phyloP scores from a whole-genome alignment of 2,113 vertebrate genomes.

The Ameiurus melas region DNA sequence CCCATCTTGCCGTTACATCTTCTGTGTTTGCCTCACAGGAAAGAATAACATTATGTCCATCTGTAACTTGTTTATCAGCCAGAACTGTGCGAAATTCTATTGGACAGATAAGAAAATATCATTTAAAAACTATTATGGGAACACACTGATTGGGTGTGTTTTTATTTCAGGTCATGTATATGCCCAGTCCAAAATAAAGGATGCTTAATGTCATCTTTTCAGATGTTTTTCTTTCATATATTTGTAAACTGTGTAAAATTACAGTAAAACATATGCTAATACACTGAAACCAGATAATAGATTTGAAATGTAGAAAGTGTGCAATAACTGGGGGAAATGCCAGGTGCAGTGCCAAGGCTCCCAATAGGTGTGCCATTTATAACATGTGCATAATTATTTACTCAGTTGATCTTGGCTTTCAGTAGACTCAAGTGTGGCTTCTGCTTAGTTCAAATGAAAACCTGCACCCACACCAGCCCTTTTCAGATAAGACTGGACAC shows the following conservation, averaged over 20 bases:
- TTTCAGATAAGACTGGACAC: too few relatives aligned
- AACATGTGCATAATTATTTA: too few relatives aligned
- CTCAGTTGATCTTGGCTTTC: too few relatives aligned
- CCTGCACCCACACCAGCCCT: too few relatives aligned
- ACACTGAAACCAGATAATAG: not conserved
- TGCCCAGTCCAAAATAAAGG: not conserved
- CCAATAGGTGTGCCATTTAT: not conserved
- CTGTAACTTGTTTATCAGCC: not conserved
- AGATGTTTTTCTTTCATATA: not conserved
- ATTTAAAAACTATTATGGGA: not conserved
- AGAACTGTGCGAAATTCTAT: constrained; percentile 15
- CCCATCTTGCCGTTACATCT: not conserved
- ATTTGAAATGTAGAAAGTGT: not conserved
- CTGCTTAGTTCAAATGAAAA: too few relatives aligned
- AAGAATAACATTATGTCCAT: not conserved
- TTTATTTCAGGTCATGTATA: not conserved
- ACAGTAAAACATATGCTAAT: not conserved
- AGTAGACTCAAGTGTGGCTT: too few relatives aligned
- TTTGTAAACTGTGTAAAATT: not conserved
- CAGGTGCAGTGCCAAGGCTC: not conserved
- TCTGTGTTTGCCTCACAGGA: constrained; percentile 12
- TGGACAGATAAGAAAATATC: not conserved
- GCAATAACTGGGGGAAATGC: not conserved
- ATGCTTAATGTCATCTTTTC: not conserved
- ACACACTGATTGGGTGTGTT: not conserved